Evolutionary conservation across 2,888 invertebrate species (phyloP).

Genomic region (Sinohyriopsis cumingii): DNA sequence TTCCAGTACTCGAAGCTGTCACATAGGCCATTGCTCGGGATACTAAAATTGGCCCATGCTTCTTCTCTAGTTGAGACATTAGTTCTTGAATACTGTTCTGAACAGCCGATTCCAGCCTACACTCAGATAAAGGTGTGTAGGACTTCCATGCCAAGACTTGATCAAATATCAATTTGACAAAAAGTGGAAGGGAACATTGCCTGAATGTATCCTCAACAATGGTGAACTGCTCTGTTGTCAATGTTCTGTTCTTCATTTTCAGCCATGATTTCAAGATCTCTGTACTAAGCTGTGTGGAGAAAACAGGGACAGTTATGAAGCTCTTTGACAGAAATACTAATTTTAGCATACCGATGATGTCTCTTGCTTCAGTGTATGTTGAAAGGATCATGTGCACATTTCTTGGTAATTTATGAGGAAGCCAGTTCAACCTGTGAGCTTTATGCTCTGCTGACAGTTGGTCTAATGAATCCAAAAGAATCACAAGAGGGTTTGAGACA

Average conservation of each 20-base stretch:
- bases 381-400: conserved; percentile 60
- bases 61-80: conserved; percentile 55
- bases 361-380: conserved; percentile 50
- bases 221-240: conserved; percentile 52
- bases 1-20: conserved; percentile 56
- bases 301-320: conserved; percentile 48
- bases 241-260: conserved; percentile 41
- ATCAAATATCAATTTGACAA: conserved; percentile 60
- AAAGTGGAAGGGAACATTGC: conserved; percentile 61
- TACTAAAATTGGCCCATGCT: conserved; percentile 60
- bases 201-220: conserved; percentile 54
- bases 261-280: conserved; percentile 56
- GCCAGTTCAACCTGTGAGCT: conserved; percentile 57
- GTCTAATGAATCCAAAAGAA: conserved; percentile 62
- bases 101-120: conserved; percentile 46
- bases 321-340: conserved; percentile 26
- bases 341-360: conserved; percentile 52
- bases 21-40: conserved; percentile 57
- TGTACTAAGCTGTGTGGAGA: conserved; percentile 51
- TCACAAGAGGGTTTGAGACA: conserved; percentile 44
- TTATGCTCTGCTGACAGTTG: conserved; percentile 53
- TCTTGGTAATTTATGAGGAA: conserved; percentile 52
- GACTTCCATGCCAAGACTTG: conserved; percentile 57
- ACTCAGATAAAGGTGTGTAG: conserved; percentile 42
- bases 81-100: conserved; percentile 60